Evolutionary conservation across 2,888 invertebrate species (phyloP).

Genomic region (Drosophila subquinaria): DNA sequence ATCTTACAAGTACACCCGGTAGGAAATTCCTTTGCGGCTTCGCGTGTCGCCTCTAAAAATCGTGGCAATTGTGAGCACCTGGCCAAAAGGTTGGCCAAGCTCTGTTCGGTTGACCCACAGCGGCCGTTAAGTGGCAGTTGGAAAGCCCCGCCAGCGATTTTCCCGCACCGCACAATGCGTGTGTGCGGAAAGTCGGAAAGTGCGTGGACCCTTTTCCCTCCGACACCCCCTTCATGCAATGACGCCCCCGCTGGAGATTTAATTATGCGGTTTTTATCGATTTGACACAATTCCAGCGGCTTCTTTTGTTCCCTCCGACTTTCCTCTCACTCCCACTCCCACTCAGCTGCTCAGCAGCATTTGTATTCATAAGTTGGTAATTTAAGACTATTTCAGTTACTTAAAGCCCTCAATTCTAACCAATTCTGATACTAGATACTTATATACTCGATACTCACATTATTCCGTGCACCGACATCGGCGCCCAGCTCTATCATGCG

Average conservation of each 20-base stretch:
- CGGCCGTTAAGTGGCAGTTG: conserved; percentile 46
- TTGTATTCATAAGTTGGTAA: conserved; percentile 31
- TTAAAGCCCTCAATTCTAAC: conserved; percentile 13
- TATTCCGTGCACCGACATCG: conserved; percentile 95
- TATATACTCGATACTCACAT: conserved; percentile 89
- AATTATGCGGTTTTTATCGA: conserved; percentile 83
- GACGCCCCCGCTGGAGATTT: conserved; percentile 70
- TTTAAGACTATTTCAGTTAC: conserved; percentile 42
- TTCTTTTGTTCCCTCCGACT: conserved; percentile 42
- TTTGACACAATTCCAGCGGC: conserved; percentile 80
- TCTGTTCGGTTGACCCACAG: conserved; percentile 71
- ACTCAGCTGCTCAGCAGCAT: conserved; percentile 32
- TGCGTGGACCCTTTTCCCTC: conserved; percentile 53
- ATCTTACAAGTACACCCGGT: neutral
- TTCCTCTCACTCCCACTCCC: conserved; percentile 13
- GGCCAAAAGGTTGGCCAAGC: conserved; percentile 71
- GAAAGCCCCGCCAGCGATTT: conserved; percentile 49
- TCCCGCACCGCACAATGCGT: conserved; percentile 26
- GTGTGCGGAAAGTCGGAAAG: conserved; percentile 50
- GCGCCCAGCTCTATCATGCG: conserved; percentile 96
- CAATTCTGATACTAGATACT: conserved; percentile 6
- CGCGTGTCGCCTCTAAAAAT: conserved; percentile 46
- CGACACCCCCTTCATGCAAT: conserved; percentile 12
- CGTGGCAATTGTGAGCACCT: conserved; percentile 28
- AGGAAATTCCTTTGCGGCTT: conserved; percentile 39